phyloP scores from a whole-genome alignment of 2,113 vertebrate genomes.

The Sander vitreus region DNA sequence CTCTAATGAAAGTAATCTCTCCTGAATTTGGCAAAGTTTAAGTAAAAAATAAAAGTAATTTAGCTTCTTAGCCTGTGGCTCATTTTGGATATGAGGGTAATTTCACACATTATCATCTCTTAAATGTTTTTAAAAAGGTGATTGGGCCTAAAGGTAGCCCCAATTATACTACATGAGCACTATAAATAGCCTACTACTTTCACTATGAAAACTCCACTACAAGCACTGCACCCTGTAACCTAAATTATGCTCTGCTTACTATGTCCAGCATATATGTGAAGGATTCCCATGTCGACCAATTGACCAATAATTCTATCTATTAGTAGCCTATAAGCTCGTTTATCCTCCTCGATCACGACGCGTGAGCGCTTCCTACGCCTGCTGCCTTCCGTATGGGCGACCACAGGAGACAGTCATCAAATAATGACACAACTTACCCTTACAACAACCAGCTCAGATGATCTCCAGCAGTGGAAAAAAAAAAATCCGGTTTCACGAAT shows the following conservation, averaged over 20 bases:
- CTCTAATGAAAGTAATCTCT: constrained; percentile 1
- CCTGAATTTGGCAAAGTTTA: constrained; percentile 22
- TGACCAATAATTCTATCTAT: constrained; percentile 35
- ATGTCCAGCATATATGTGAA: neutral
- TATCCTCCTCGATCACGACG: constrained; percentile 65
- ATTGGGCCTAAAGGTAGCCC: constrained; percentile 26
- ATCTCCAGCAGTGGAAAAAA: constrained; percentile 58
- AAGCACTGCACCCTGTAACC: neutral
- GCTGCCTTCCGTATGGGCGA: constrained; percentile 54
- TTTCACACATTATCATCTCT: constrained; percentile 19
- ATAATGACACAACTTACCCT: constrained; percentile 79
- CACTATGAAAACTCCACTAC: constrained; percentile 26
- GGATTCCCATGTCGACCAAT: constrained; percentile 7
- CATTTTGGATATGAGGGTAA: constrained; percentile 8
- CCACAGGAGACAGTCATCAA: constrained; percentile 37
- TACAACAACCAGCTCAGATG: constrained; percentile 61
- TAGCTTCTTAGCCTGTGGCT: neutral
- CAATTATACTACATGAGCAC: constrained; percentile 8
- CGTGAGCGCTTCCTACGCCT: constrained; percentile 47
- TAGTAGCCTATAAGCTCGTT: constrained; percentile 1
- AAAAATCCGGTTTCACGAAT: constrained; percentile 55
- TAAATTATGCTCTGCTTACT: neutral
- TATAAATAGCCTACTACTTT: constrained; percentile 40
- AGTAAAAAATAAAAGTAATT: constrained; percentile 8
- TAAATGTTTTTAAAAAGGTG: constrained; percentile 16